These are phyloP conservation scores for Pristionchus maxplancki DNA, from an alignment of 2,888 invertebrate species.

Conservation along the genomic window DNA sequence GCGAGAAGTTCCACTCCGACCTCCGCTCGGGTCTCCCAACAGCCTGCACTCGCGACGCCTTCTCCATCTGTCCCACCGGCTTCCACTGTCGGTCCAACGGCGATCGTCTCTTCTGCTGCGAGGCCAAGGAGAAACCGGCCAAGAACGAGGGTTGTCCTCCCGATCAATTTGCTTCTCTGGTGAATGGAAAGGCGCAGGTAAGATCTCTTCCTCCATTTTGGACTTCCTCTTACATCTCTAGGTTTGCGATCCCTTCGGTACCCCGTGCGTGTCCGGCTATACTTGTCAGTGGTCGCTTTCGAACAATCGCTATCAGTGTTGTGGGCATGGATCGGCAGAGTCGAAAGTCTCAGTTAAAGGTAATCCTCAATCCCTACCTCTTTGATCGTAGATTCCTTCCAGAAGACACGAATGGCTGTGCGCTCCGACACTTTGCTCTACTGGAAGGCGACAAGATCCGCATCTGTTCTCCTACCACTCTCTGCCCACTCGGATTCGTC, in stretches of 20 bases:
- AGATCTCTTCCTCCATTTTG: background rate
- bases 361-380: background rate
- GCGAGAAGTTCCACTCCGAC: slow-evolving; percentile 64
- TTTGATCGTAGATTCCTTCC: too few species aligned
- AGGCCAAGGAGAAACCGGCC: slow-evolving; percentile 28
- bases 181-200: slow-evolving; percentile 45
- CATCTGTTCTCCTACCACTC: slow-evolving; percentile 17
- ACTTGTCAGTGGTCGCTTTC: slow-evolving; percentile 41
- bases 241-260: slow-evolving; percentile 41
- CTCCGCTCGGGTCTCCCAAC: slow-evolving; percentile 64
- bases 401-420: slow-evolving; percentile 38
- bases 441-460: slow-evolving; percentile 2
- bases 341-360: background rate
- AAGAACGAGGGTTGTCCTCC: slow-evolving; percentile 65
- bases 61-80: slow-evolving; percentile 65
- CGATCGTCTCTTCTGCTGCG: slow-evolving; percentile 36
- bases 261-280: slow-evolving; percentile 33
- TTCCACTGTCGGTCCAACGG: slow-evolving; percentile 59
- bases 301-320: slow-evolving; percentile 49
- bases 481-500: slow-evolving; percentile 66
- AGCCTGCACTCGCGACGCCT: slow-evolving; percentile 63
- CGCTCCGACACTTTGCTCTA: slow-evolving; percentile 37
- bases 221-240: background rate
- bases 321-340: background rate
- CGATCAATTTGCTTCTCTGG: slow-evolving; percentile 58